Base-by-base conservation (phyloP, 2,888 invertebrate species). In the Campoplex capitator region DNA sequence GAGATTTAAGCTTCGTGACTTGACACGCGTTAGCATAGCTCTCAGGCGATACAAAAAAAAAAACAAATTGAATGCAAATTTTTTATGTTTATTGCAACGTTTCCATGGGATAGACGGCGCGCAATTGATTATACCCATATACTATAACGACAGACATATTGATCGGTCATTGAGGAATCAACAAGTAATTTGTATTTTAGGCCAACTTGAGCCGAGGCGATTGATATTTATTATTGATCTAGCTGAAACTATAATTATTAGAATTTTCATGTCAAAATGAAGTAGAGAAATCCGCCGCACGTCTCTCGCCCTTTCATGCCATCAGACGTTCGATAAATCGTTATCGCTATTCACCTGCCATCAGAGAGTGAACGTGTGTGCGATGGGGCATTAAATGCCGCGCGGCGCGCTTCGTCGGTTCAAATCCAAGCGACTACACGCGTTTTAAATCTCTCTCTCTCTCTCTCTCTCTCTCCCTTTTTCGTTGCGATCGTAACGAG, bases 301-400 rank as follows among this genome's bases (percentile, higher is more conserved):
- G 51, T 45, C 28, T 56, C 70, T n/a, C 45, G 13, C 1, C 7
- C 45, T 45, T 45, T 23, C 23, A 7, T 35, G 28, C 62, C 35
- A 51, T 11, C 28, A 48, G 42, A 81, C 77, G 83, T 74, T 84
- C 85, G 87, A 88, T 88, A 78, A 87, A 88, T 88, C 80, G 83
- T 83, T 77, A 85, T 88, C 87, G 88, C 74, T 80, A 78, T 88
- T 84, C 75, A 88, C 83, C 84, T 83, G 81, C 83, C 79, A 73
- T 62, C 58, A 75, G 84, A 73, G 75, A 80, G 71, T 75, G 74
- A 83, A 87, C 84, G 84, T 83, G 80, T 80, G 79, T 83, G 84
- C 80, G 83, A 77, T 79, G 77, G 85, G 81, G 85, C 87, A 81
- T 85, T 87, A 87, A 88, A 87, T 83, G 83, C 80, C 79, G 51